Conservation (phyloP, 1,140 invertebrate genomes). For the Euglossa dilemma region DNA sequence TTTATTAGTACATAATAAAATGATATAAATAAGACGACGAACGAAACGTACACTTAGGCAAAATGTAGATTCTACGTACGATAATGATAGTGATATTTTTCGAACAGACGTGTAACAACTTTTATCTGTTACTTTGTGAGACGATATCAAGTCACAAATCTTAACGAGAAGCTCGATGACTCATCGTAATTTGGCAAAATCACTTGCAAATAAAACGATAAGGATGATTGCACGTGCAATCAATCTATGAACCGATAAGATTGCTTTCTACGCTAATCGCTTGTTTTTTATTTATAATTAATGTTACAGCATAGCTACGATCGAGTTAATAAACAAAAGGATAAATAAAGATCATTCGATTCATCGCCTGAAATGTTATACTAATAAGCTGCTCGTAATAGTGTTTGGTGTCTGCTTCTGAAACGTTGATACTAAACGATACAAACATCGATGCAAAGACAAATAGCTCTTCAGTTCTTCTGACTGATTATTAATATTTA, state of each 20-base stretch:
- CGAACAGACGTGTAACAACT: not conserved
- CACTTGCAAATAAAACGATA: slow-evolving; percentile 60
- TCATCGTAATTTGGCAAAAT: slow-evolving; percentile 54
- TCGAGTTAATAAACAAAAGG: not conserved
- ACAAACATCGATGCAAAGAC: too few species aligned
- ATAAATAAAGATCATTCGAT: not conserved
- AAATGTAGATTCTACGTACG: not conserved
- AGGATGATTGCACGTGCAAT: slow-evolving; percentile 50
- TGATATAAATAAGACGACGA: too few species aligned
- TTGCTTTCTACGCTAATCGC: slow-evolving; percentile 46
- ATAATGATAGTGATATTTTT: not conserved
- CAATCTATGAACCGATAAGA: slow-evolving; percentile 60
- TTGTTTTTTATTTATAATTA: slow-evolving; percentile 36
- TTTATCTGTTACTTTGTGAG: slow-evolving; percentile 46
- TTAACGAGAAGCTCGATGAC: slow-evolving; percentile 31
- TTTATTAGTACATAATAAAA: too few species aligned
- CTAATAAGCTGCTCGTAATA: not conserved
- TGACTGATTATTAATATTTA: too few species aligned
- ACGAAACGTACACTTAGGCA: too few species aligned
- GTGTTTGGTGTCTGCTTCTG: too few species aligned
- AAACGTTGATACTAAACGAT: too few species aligned
- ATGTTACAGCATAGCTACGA: not conserved
- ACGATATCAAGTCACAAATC: slow-evolving; percentile 35
- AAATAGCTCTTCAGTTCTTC: too few species aligned
- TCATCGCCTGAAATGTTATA: too few species aligned